phyloP scores from a whole-genome alignment of 2,888 invertebrate genomes.

The Nephrotoma guestfalica region DNA sequence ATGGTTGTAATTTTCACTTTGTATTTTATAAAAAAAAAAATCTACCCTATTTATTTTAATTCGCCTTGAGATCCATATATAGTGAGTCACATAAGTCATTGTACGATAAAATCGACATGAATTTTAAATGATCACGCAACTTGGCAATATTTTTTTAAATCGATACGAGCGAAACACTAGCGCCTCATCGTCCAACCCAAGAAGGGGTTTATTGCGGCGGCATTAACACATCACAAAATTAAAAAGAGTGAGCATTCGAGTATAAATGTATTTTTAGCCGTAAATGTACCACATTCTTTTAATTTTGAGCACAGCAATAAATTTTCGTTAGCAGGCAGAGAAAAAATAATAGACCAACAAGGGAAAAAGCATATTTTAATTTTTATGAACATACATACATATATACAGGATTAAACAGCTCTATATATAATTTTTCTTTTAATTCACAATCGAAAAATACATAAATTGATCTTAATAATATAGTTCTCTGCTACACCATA shows the following conservation, averaged over 20 bases:
- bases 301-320: not conserved
- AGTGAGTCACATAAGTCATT: not conserved
- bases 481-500: not conserved
- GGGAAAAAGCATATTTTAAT: not conserved
- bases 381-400: not conserved
- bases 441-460: not conserved
- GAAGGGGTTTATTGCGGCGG: not conserved
- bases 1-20: not conserved
- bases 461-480: not conserved
- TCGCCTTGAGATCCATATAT: not conserved
- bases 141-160: not conserved
- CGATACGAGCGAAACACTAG: not conserved
- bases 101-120: not conserved
- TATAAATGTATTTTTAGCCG: not conserved
- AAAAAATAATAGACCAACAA: not conserved
- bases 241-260: not conserved
- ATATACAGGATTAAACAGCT: not conserved
- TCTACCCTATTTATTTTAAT: not conserved
- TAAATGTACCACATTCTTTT: not conserved
- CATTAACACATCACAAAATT: not conserved
- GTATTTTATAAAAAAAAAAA: not conserved
- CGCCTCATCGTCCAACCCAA: not conserved
- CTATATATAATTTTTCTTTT: not conserved
- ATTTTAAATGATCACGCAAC: not conserved
- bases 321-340: not conserved